phyloP scores from a whole-genome alignment of 2,797 vertebrate species.

The Pelochelys cantorii region DNA sequence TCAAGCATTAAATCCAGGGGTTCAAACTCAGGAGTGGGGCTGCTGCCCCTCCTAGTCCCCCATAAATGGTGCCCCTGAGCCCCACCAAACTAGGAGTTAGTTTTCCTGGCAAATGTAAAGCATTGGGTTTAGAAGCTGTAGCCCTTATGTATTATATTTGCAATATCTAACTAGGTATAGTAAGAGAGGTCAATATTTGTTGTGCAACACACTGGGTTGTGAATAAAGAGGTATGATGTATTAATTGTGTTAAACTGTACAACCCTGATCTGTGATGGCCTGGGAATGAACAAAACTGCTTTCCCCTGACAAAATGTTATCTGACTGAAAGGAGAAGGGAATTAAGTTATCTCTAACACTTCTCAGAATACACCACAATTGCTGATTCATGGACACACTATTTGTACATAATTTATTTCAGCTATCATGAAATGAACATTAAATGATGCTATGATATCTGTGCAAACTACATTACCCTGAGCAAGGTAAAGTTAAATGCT shows the following conservation, averaged over 20 bases:
- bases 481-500: background rate
- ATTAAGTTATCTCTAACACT: fast-evolving
- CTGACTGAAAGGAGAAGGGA: background rate
- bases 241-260: background rate
- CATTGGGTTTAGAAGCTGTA: background rate
- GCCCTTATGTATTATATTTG: background rate
- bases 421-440: background rate
- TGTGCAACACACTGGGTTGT: slow-evolving; percentile 20
- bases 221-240: slow-evolving; percentile 1
- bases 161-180: background rate
- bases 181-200: background rate
- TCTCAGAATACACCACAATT: background rate
- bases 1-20: no score
- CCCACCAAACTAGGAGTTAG: fast-evolving
- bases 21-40: no score
- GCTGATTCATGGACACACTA: background rate
- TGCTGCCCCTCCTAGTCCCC: no score
- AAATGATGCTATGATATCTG: background rate
- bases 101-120: background rate
- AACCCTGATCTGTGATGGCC: background rate
- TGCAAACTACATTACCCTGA: background rate
- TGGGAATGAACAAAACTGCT: background rate
- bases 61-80: background rate
- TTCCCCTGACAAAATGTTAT: background rate
- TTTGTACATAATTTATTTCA: background rate